A percentile compares a stretch with the other conserved stretches of the same genome.
Conservation (phyloP, 2,113 vertebrate species). For the Piaya cayana region DNA sequence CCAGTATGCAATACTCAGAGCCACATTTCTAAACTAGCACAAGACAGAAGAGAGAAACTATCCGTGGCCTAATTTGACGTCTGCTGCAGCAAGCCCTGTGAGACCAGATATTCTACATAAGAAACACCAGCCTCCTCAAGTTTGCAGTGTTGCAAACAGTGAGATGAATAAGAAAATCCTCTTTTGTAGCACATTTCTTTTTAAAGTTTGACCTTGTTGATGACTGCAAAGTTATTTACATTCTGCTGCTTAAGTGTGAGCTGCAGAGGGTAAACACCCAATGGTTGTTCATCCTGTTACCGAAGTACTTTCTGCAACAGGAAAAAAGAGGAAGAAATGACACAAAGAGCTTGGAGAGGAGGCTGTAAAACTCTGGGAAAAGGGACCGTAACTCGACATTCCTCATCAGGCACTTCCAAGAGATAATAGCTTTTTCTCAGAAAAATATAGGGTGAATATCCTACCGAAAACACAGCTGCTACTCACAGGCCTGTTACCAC, state of each 20-base stretch:
- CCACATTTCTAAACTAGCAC: neutral
- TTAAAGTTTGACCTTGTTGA: constrained; percentile 51
- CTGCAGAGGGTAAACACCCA: constrained; percentile 55
- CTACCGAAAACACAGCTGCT: neutral
- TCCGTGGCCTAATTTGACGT: constrained; percentile 13
- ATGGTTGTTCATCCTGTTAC: constrained; percentile 45
- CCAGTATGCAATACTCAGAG: neutral
- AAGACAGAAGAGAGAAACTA: neutral
- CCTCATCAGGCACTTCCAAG: neutral
- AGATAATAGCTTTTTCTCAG: neutral
- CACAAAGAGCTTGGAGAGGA: neutral
- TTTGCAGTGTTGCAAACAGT: neutral
- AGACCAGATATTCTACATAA: neutral
- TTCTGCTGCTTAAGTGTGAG: constrained; percentile 32
- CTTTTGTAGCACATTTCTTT: constrained; percentile 36
- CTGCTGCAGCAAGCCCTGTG: neutral
- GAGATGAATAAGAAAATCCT: constrained; percentile 36
- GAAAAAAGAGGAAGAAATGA: neutral
- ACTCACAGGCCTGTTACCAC: neutral
- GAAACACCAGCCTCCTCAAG: neutral
- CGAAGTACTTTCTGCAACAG: constrained; percentile 22
- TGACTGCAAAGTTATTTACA: constrained; percentile 48
- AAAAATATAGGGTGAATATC: neutral
- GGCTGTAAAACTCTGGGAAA: neutral
- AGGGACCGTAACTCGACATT: neutral